phyloP scores from a whole-genome alignment of 2,113 vertebrate genomes.

The Nyctibius bracteatus region DNA sequence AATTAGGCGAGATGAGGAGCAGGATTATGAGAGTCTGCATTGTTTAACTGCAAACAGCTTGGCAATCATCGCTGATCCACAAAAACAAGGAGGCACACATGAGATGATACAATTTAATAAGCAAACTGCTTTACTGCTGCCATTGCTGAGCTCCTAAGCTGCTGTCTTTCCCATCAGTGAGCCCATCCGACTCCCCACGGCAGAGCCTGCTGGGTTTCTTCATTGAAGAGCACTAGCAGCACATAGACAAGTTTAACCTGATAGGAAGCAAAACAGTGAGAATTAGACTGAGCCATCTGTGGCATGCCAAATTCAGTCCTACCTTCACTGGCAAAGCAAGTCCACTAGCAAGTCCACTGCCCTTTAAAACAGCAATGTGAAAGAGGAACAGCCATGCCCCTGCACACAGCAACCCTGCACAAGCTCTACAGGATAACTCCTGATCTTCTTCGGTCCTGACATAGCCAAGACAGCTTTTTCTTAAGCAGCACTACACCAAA shows the following conservation, averaged over 20 bases:
- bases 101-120: conserved; percentile 21
- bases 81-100: not conserved
- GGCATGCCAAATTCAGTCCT: not conserved
- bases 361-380: not conserved
- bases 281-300: rapidly evolving
- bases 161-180: not conserved
- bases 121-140: not conserved
- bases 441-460: not conserved
- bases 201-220: rapidly evolving
- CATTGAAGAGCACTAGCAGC: no score
- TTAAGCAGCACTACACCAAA: not conserved
- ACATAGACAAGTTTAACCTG: not conserved
- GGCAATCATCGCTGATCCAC: not conserved
- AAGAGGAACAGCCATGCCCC: rapidly evolving
- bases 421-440: not conserved
- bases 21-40: conserved; percentile 21
- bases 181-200: rapidly evolving
- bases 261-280: rapidly evolving
- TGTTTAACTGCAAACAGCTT: conserved; percentile 37
- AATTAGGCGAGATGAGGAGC: conserved; percentile 32
- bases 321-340: not conserved
- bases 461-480: not conserved
- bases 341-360: not conserved
- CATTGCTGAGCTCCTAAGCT: not conserved
- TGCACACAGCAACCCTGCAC: not conserved